Percentiles rank a stretch among this genome's conserved stretches.
Evolutionary conservation across 2,113 vertebrate species (phyloP).

Genomic region (Brevimyrus niger): DNA sequence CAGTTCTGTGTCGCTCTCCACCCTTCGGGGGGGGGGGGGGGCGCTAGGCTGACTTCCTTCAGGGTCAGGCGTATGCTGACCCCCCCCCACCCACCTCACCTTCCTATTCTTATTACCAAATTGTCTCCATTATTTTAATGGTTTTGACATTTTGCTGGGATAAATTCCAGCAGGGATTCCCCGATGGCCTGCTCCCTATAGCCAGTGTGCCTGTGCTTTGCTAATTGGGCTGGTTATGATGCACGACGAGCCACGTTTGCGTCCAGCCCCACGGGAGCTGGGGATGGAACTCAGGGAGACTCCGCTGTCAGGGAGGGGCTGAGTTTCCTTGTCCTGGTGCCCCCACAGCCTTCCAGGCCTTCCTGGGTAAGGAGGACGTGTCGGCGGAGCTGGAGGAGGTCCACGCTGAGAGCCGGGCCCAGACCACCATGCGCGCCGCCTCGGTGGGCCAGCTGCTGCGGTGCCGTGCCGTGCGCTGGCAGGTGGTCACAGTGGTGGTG

Average conservation of each 20-base stretch:
- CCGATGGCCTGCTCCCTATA: background rate
- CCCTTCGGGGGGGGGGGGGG: no score
- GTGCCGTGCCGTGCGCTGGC: constrained; percentile 66
- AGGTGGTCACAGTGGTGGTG: constrained; percentile 71
- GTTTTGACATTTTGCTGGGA: constrained; percentile 8
- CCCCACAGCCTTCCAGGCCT: constrained; percentile 72
- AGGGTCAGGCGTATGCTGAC: background rate
- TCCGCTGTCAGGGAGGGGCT: background rate
- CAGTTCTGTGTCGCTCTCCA: background rate
- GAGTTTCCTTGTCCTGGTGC: background rate
- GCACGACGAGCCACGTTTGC: no score
- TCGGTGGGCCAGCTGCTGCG: constrained; percentile 67
- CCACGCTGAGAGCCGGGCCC: constrained; percentile 62
- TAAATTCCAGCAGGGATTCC: background rate
- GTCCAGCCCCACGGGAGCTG: background rate
- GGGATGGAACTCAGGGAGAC: background rate
- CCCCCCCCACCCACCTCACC: background rate
- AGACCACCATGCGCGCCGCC: constrained; percentile 55
- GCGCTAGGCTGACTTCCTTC: background rate
- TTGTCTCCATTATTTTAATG: background rate
- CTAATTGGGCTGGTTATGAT: background rate
- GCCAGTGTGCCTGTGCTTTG: background rate
- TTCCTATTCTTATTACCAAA: background rate
- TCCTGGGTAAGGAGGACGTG: constrained; percentile 78
- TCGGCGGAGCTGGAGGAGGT: constrained; percentile 76